These are phyloP conservation scores for Microcebus jonahi DNA, from an alignment of 2,113 vertebrate genomes.

Conservation along the genomic window DNA sequence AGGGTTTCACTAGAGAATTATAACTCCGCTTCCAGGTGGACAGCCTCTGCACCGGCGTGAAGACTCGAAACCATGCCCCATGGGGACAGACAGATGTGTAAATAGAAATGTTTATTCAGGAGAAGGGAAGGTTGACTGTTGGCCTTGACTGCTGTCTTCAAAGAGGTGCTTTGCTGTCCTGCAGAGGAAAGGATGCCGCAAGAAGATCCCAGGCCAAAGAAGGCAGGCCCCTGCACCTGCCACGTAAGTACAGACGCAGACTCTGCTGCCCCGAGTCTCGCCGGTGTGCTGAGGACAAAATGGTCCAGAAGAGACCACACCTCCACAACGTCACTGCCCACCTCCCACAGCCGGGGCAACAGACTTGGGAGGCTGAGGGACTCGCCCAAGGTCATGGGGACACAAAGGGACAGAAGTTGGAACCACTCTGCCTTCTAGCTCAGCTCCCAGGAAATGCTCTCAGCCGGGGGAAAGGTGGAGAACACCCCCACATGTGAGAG, in stretches of 20 bases:
- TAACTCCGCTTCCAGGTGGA: not conserved
- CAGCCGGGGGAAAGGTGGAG: not conserved
- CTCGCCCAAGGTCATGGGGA: not conserved
- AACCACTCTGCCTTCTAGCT: not conserved
- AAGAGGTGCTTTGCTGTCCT: not conserved
- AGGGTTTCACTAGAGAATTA: not conserved
- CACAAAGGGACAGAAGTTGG: not conserved
- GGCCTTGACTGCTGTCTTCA: not conserved
- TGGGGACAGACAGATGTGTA: not conserved
- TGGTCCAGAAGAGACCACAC: not conserved
- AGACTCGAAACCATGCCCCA: not conserved
- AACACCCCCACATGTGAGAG: not conserved
- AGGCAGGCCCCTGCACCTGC: not conserved
- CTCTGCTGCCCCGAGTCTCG: not conserved
- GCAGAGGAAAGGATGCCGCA: not conserved
- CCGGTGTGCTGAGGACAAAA: not conserved
- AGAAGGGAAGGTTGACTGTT: not conserved
- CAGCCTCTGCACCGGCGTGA: rapidly evolving
- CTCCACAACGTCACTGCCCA: rapidly evolving
- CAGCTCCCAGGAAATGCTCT: not conserved
- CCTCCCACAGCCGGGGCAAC: not conserved
- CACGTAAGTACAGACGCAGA: too few species aligned
- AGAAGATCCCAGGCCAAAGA: not conserved
- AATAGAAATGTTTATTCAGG: not conserved
- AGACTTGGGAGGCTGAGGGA: too few species aligned